These are phyloP conservation scores for Acanthacorydalis orientalis DNA, from an alignment of 2,888 invertebrate species.

Conservation along the genomic window DNA sequence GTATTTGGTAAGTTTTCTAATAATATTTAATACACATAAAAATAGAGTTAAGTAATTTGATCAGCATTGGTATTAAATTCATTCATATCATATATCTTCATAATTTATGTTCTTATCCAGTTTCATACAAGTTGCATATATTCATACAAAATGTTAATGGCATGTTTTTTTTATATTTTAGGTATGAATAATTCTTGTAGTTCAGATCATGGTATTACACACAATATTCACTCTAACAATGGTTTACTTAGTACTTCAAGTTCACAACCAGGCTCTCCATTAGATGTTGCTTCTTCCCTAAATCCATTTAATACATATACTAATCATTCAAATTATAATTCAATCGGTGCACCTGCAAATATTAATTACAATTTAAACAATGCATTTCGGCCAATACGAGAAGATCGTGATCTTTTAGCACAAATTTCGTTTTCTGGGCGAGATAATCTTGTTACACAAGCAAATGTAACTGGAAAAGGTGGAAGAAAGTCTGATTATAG, in stretches of 20 bases:
- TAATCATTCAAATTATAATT: neutral
- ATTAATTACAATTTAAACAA: constrained; percentile 3
- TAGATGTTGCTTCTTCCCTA: constrained; percentile 15
- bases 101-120: too few species aligned
- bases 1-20: neutral
- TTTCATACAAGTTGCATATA: too few species aligned
- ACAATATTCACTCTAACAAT: constrained; percentile 3
- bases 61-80: too few species aligned
- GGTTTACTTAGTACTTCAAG: constrained; percentile 7
- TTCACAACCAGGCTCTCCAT: constrained; percentile 13
- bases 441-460: constrained; percentile 13
- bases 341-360: neutral
- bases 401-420: constrained; percentile 19
- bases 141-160: too few species aligned
- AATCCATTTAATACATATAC: neutral
- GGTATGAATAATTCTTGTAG: neutral
- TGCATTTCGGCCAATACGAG: constrained; percentile 23
- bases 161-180: too few species aligned
- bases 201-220: neutral
- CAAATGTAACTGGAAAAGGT: constrained; percentile 23
- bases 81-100: too few species aligned
- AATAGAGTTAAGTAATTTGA: too few species aligned
- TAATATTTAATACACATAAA: too few species aligned
- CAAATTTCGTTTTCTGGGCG: constrained; percentile 14
- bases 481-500: constrained; percentile 24